Evolutionary conservation across 1,140 invertebrate species (phyloP).

Genomic region (Bombus affinis): DNA sequence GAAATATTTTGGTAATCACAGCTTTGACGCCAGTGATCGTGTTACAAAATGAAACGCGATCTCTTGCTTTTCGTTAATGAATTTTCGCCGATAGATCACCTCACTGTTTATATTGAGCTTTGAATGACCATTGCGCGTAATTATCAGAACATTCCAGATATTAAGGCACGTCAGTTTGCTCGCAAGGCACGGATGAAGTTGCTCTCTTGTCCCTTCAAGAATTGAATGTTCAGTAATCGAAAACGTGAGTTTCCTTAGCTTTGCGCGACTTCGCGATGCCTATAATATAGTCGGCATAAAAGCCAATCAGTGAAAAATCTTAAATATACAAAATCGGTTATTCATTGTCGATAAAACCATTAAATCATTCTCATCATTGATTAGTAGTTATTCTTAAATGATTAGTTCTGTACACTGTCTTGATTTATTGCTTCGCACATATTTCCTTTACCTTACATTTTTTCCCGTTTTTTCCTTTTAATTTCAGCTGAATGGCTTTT

Average conservation of each 20-base stretch:
- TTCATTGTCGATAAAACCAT: not conserved
- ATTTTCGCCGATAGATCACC: not conserved
- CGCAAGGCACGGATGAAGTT: slow-evolving; percentile 42
- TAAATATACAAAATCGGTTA: slow-evolving; percentile 7
- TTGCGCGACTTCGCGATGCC: slow-evolving; percentile 34
- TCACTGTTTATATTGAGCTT: slow-evolving; percentile 1
- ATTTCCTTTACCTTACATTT: too few species aligned
- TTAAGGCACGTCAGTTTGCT: slow-evolving; percentile 43
- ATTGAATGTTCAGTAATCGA: slow-evolving; percentile 21
- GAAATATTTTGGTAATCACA: slow-evolving; percentile 19
- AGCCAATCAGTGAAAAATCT: slow-evolving; percentile 29
- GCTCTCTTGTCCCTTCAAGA: not conserved
- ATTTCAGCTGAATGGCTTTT: slow-evolving; percentile 36
- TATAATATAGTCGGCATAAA: slow-evolving; percentile 41
- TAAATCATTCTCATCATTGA: not conserved
- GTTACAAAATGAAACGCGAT: slow-evolving; percentile 15
- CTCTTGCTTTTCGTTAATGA: not conserved
- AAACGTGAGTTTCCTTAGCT: slow-evolving; percentile 38
- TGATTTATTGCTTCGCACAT: not conserved
- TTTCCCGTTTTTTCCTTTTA: not conserved
- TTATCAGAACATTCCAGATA: slow-evolving; percentile 8
- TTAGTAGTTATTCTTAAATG: slow-evolving; percentile 18
- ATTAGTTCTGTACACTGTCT: not conserved
- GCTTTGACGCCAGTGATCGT: not conserved
- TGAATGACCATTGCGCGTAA: not conserved